Evolutionary conservation across 2,888 invertebrate genomes (phyloP), one percentile per base, ranked within the genome.

Genomic region (Diaphora mendica): DNA sequence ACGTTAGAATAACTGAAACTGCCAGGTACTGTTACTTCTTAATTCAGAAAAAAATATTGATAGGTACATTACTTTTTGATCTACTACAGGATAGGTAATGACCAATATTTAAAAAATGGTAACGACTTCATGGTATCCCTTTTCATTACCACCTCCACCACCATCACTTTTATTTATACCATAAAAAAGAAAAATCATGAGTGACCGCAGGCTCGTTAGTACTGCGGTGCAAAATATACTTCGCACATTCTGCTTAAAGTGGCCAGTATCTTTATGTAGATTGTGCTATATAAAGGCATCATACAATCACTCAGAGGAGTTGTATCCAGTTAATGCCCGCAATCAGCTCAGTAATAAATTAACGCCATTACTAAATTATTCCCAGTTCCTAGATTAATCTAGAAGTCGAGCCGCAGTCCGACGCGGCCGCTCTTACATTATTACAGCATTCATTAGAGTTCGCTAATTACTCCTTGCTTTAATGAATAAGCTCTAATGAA

Each of bases 401-500:
- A 95, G 95, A 94, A 95, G 94, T 93, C 93, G 93, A 91, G 91
- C 92, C 93, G 93, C 93, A 94, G 95, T 94, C 95, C 92, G 91
- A 91, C 92, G 94, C 93, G 94, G 94, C 94, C 95, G 93, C 94
- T 94, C 95, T 96, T 97, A 97, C 97, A 97, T 97, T 97, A 97
- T 97, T 97, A 97, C 97, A 96, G 97, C 97, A 97, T 97, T 97
- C 97, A 97, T 97, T 97, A 97, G 97, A 97, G 97, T 97, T 97
- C 97, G 97, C 97, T 97, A 97, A 97, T 97, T 97, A 97, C 97
- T 97, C 97, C 97, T 97, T 97, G 97, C 97, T 97, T 97, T 97
- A 97, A 97, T 97, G 97, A 97, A 97, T 97, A 97, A 97, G 97
- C 97, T 97, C 97, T 97, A 97, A 97, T 97, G 97, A 97, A 97